Evolutionary conservation across 2,888 invertebrate species (phyloP).

Genomic region (Psococerastis gibbosa): DNA sequence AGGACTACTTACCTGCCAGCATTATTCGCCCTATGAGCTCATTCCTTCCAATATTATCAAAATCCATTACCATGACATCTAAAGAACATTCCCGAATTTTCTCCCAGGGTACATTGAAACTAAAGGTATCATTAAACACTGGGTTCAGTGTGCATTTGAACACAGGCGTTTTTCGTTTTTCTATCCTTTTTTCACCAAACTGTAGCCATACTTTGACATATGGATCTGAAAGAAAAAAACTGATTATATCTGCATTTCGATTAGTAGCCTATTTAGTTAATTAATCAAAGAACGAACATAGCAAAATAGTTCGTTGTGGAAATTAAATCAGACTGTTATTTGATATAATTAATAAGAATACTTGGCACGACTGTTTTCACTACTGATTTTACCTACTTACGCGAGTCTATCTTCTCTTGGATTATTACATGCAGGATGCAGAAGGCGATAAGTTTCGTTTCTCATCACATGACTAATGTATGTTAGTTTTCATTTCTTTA

Average conservation of each 20-base stretch:
- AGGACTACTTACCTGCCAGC: constrained; percentile 65
- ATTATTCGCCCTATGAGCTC: constrained; percentile 84
- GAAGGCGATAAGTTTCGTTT: no score
- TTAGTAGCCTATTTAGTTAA: background rate
- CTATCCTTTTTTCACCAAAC: constrained; percentile 84
- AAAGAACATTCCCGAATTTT: constrained; percentile 87
- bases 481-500: no score
- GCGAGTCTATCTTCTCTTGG: no score
- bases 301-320: background rate
- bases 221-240: constrained; percentile 53
- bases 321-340: constrained; percentile 1
- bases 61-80: constrained; percentile 92
- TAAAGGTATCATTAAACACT: constrained; percentile 89
- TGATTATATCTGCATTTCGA: background rate
- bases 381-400: no score
- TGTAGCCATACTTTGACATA: constrained; percentile 97
- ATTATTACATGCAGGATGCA: no score
- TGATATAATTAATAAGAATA: no score
- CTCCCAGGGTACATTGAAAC: constrained; percentile 93
- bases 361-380: no score
- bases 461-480: no score
- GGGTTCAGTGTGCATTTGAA: constrained; percentile 89
- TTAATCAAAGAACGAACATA: background rate
- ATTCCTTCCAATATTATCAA: constrained; percentile 87
- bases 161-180: constrained; percentile 89